These are phyloP conservation scores for Bedellia somnulentella DNA, from an alignment of 2,888 invertebrate genomes.

Conservation along the genomic window DNA sequence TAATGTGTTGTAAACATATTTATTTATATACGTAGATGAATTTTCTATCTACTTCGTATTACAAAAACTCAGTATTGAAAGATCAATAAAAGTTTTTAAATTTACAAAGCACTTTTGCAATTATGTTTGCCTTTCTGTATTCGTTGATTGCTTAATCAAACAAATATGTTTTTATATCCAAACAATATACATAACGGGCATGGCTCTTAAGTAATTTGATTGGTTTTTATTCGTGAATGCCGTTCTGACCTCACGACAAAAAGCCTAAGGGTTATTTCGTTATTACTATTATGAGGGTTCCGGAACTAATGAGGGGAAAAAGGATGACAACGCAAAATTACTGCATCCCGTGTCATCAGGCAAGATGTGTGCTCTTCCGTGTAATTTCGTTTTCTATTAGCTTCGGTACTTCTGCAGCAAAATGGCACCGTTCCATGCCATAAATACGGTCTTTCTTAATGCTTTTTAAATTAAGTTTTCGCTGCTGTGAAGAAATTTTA, in stretches of 20 bases:
- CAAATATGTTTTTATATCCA: too few species aligned
- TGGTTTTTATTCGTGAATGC: not conserved
- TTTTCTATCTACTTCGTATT: too few species aligned
- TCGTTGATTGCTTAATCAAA: too few species aligned
- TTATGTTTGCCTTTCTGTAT: too few species aligned
- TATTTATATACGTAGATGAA: too few species aligned
- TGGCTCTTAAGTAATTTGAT: too few species aligned
- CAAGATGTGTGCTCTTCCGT: constrained; percentile 3
- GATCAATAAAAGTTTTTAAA: too few species aligned
- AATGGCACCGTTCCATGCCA: constrained; percentile 2
- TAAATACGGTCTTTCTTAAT: not conserved
- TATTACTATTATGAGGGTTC: not conserved
- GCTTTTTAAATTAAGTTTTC: not conserved
- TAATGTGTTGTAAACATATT: too few species aligned
- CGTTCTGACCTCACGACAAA: not conserved
- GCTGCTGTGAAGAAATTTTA: not conserved
- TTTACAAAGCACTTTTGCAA: too few species aligned
- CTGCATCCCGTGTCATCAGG: constrained; percentile 2
- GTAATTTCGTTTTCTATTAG: constrained; percentile 4
- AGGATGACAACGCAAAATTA: constrained; percentile 3
- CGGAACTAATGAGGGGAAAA: constrained; percentile 1
- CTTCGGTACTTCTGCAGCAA: not conserved
- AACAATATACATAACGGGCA: too few species aligned
- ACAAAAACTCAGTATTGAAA: too few species aligned
- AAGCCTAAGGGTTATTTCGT: not conserved